phyloP scores from a whole-genome alignment of 2,888 invertebrate genomes.

The Ennomos fuscantarius region DNA sequence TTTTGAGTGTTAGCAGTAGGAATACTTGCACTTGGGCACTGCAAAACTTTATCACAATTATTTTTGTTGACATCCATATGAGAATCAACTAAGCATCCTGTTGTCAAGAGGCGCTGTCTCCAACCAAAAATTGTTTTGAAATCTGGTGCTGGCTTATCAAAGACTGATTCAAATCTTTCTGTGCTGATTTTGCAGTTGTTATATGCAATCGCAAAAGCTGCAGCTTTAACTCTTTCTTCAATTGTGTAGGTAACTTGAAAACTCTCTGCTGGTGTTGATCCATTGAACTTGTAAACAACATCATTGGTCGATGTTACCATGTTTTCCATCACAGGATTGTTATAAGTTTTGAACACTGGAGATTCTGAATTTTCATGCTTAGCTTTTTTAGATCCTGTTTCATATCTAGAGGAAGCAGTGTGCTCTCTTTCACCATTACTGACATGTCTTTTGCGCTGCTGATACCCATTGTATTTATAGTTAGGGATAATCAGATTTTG shows the following conservation, averaged over 20 bases:
- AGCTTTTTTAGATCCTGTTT: constrained; percentile 63
- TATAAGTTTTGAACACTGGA: constrained; percentile 52
- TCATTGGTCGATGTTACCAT: constrained; percentile 74
- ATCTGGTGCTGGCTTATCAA: constrained; percentile 79
- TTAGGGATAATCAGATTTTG: constrained; percentile 53
- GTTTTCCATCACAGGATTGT: constrained; percentile 76
- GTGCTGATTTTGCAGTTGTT: constrained; percentile 77
- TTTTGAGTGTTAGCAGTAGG: constrained; percentile 6
- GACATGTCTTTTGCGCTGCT: constrained; percentile 59
- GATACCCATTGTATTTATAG: constrained; percentile 51
- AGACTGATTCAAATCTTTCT: constrained; percentile 69
- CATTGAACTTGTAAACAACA: constrained; percentile 67
- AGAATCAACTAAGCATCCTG: constrained; percentile 74
- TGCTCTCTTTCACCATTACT: constrained; percentile 69
- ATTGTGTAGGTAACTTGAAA: constrained; percentile 72
- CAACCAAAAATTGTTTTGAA: constrained; percentile 79
- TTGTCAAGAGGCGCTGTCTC: constrained; percentile 69
- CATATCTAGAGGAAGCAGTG: constrained; percentile 69
- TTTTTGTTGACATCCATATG: constrained; percentile 54
- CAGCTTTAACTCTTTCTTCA: constrained; percentile 72
- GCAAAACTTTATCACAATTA: constrained; percentile 27
- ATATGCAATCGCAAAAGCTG: constrained; percentile 75
- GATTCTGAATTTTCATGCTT: constrained; percentile 55
- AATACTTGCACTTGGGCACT: background rate
- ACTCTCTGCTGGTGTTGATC: constrained; percentile 62